Evolutionary conservation across 2,797 vertebrate genomes (phyloP), one percentile per base, ranked within the genome.

Genomic region (Premnoplex brunnescens): DNA sequence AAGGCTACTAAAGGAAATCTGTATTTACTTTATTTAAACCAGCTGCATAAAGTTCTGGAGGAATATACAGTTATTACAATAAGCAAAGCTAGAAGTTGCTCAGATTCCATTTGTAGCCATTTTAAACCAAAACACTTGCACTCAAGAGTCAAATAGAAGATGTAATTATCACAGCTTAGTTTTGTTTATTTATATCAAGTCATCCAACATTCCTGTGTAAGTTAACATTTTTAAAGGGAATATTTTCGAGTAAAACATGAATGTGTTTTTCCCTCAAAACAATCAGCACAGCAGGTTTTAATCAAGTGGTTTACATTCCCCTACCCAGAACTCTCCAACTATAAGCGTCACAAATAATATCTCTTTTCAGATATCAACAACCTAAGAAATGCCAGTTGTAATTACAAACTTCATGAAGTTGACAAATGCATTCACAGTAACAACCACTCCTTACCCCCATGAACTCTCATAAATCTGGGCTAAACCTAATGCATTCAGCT

Each of bases 231-330:
- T 90, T 26, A 63, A 91, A 85, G 60, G 34, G 60, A 83, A 54
- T 74, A 72, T 80, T 85, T 94, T 89, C 44, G 74, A 93, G 60
- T 43, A 77, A 91, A 96, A 82, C 36, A 63, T 43, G 34, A 63
- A 88, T 30, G 26, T n/a, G 63, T 82, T 92, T 77, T 62, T 0
- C 52, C 58, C 55, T 52, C 34, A 76, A 82, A 96, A 87, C 81
- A 85, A 96, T 92, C 82, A 91, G 52, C 68, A 92, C 88, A 95
- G 92, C 67, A 94, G 84, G 91, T 91, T 95, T 95, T 89, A 95
- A 96, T 96, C 60, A 93, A 85, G 34, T 55, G 34, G 48, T 83
- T 95, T 92, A 82, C 60, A 67, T 90, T 94, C 74, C 49, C 64
- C 27, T 85, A 67, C 34, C 24, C 64, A 74, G 68, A 91, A 71